Evolutionary conservation across 2,113 vertebrate species (phyloP).

Genomic region (Callipepla squamata): DNA sequence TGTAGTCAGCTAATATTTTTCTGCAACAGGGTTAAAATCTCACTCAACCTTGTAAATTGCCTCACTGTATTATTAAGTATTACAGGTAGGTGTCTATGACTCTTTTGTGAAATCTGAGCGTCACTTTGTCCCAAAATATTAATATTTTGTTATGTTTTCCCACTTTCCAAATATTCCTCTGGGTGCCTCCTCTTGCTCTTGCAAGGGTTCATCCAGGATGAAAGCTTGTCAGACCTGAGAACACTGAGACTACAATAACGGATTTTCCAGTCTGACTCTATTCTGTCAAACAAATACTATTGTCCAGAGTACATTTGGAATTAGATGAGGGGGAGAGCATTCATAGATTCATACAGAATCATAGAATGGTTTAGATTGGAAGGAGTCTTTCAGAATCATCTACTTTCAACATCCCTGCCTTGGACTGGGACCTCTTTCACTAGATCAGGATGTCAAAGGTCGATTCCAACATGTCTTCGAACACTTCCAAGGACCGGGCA

Average conservation of each 20-base stretch:
- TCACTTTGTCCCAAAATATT: neutral
- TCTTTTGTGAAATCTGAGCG: neutral
- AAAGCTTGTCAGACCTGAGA: neutral
- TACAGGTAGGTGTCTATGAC: neutral
- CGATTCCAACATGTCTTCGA: neutral
- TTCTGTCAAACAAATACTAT: neutral
- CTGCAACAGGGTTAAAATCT: conserved; percentile 9
- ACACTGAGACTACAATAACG: neutral
- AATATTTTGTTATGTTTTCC: neutral
- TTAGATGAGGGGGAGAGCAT: neutral
- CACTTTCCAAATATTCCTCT: neutral
- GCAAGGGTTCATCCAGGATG: neutral
- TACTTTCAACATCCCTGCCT: neutral
- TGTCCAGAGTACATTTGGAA: neutral
- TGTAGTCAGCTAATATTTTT: conserved; percentile 28
- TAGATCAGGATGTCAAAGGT: neutral
- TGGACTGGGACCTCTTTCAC: neutral
- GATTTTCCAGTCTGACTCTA: neutral
- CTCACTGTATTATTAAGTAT: neutral
- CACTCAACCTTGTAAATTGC: neutral
- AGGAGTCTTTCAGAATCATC: neutral
- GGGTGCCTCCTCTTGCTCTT: neutral
- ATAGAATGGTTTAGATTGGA: neutral
- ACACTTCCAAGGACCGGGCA: neutral
- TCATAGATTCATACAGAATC: neutral